These are phyloP conservation scores for Eupeodes latifasciatus DNA, from an alignment of 2,888 invertebrate species.

Conservation along the genomic window DNA sequence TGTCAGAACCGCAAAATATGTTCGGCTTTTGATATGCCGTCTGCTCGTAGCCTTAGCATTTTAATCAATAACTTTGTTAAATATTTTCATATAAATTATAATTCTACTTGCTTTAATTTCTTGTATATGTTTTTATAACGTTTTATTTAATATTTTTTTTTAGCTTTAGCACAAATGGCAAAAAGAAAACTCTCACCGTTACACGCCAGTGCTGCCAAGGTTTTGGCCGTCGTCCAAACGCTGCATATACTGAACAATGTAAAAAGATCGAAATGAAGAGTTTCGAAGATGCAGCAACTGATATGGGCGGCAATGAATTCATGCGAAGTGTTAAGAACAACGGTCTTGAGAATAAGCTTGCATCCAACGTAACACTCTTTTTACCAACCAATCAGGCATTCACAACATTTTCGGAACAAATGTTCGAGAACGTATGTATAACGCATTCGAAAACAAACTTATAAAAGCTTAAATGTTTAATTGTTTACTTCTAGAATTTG, in stretches of 20 bases:
- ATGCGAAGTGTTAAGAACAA: slow-evolving; percentile 85
- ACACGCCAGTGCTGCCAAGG: slow-evolving; percentile 89
- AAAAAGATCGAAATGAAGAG: slow-evolving; percentile 86
- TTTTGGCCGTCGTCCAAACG: slow-evolving; percentile 84
- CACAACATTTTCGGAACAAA: slow-evolving; percentile 85
- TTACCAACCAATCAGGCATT: slow-evolving; percentile 88
- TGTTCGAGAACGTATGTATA: slow-evolving; percentile 85
- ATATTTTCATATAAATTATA: no score
- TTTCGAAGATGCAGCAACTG: slow-evolving; percentile 85
- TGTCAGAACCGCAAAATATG: no score
- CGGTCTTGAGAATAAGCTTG: slow-evolving; percentile 85
- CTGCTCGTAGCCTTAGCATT: no score
- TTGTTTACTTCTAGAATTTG: slow-evolving; percentile 84
- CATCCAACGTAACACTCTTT: slow-evolving; percentile 87
- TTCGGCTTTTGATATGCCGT: no score
- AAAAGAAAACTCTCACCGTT: slow-evolving; percentile 87
- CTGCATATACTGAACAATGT: slow-evolving; percentile 84
- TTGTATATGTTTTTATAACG: background rate
- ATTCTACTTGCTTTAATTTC: background rate
- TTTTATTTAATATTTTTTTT: background rate
- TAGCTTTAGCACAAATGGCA: slow-evolving; percentile 86
- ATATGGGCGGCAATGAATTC: slow-evolving; percentile 87
- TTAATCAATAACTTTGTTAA: no score
- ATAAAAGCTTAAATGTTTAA: background rate
- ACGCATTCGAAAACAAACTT: background rate